Evolutionary conservation across 2,888 invertebrate genomes (phyloP), one percentile per base, ranked within the genome.

Genomic region (Caenorhabditis wallacei): DNA sequence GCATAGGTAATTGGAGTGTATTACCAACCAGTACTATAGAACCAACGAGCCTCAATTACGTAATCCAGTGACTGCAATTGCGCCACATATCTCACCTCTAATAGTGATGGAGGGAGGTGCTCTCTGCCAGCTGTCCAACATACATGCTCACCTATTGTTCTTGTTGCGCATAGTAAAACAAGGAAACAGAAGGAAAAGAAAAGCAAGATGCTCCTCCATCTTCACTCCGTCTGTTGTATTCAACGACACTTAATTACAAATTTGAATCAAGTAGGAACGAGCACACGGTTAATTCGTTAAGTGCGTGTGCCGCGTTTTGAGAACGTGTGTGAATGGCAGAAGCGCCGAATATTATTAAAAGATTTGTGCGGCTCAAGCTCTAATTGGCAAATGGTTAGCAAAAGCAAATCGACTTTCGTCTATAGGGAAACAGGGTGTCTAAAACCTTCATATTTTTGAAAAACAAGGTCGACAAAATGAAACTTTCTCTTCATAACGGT

Each of bases 271-370:
- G 75, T 69, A 59, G 30, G 72, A 40, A 64, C 51, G 70, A 71
- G 80, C 80, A 59, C 71, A 66, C 72, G 80, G 66, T 80, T 80
- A 68, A 74, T 80, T 80, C 69, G 78, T 70, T 78, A 53, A 78
- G 78, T 78, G 78, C 69, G 59, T 61, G 57, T 46, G 68, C 59
- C 51, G 76, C 54, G 59, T 57, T 51, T 76, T 37, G 13, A 18
- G n/a, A 18, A 43, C 16, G n/a, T 54, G 69, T 53, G 68, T 69
- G 69, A 48, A 57, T 78, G 78, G 69, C 78, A 78, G 78, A 63
- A 68, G 76, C 48, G 51, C 40, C 68, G 69, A 78, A 70, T 69
- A 69, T 78, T 78, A 78, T 78, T 78, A 78, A 78, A 69, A 78
- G 69, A 61, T 78, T 78, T 78, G 69, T 63, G 78, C 48, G 51